Base-by-base conservation (phyloP, 2,113 vertebrate species). In the Nesospiza acunhae region DNA sequence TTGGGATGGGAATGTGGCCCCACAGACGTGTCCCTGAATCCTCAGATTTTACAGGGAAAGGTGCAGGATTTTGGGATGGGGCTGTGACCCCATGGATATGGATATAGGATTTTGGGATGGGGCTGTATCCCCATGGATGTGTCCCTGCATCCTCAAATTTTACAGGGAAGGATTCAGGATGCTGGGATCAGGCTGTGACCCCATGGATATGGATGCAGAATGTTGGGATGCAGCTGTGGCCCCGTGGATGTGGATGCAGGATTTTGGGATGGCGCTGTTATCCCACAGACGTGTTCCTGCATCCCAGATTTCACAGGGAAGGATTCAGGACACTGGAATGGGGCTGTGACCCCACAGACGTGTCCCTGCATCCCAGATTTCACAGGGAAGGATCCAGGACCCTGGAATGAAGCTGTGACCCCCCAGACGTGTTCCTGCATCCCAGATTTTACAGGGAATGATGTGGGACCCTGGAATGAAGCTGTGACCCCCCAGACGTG, bases 251-350 rank as follows among this genome's bases (percentile, higher is more conserved):
- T n/a, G 3, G 3, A 22, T 15, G 13, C 5, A 11, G 41, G 20
- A n/a, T 26, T 0, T 3, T 17, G 42, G 42, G 6, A 66, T 47
- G 39, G 39, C 10, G 39, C 39, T 39, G 39, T 39, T 39, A 11
- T 39, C 39, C 39, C 39, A 39, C 39, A 39, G 39, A 39, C 11
- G 39, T 39, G 39, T 15, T 15, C 15, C 50, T 28, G 26, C 3
- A 59, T 12, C 58, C 55, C 21, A 58, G 56, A 35, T 35, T 58
- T 35, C 35, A n/a, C 33, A 22, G 55, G 31, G 55, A 21, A n/a
- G 0, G 21, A 3, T 23, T 1, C 5, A 6, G 62, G 28, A 64
- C 31, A 1, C 2, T 21, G 62, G 62, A 2, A 42, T 31, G 62
- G 9, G 5, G 62, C 9, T 64, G 39, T 64, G 8, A 7, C 13